Evolutionary conservation across 2,797 vertebrate genomes (phyloP).

Genomic region (Rhinatrema bivittatum): DNA sequence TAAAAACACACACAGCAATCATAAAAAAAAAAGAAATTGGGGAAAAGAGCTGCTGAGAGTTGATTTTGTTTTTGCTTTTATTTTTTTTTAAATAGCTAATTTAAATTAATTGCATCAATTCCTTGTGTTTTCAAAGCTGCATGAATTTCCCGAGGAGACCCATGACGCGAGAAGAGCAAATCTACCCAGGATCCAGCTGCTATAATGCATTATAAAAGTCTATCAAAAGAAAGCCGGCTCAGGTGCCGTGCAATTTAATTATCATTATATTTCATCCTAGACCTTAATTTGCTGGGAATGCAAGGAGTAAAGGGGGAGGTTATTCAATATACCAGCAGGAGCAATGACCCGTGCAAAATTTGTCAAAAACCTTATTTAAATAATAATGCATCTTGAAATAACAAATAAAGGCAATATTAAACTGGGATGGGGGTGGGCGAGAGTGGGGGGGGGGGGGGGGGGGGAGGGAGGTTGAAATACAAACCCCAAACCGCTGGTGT

Average conservation of each 20-base stretch:
- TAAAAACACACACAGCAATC: too few species aligned
- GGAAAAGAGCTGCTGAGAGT: too few species aligned
- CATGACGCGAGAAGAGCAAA: constrained; percentile 8
- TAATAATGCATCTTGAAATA: not conserved
- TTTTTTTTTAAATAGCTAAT: too few species aligned
- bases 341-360: not conserved
- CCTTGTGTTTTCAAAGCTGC: constrained; percentile 16
- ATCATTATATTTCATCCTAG: constrained; percentile 3
- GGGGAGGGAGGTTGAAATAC: not conserved
- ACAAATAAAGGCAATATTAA: not conserved
- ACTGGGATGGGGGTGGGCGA: not conserved
- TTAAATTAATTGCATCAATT: constrained; percentile 39
- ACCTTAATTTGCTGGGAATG: not conserved
- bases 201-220: constrained; percentile 12
- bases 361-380: constrained; percentile 4
- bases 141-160: constrained; percentile 21
- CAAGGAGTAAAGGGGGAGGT: not conserved
- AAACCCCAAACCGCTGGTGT: not conserved
- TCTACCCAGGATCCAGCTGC: not conserved
- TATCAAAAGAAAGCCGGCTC: constrained; percentile 5
- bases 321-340: constrained; percentile 4
- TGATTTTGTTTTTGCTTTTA: too few species aligned
- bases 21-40: too few species aligned
- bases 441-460: not conserved
- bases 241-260: constrained; percentile 14